Evolutionary conservation across 2,888 invertebrate species (phyloP).

Genomic region (Catocala fraxini): DNA sequence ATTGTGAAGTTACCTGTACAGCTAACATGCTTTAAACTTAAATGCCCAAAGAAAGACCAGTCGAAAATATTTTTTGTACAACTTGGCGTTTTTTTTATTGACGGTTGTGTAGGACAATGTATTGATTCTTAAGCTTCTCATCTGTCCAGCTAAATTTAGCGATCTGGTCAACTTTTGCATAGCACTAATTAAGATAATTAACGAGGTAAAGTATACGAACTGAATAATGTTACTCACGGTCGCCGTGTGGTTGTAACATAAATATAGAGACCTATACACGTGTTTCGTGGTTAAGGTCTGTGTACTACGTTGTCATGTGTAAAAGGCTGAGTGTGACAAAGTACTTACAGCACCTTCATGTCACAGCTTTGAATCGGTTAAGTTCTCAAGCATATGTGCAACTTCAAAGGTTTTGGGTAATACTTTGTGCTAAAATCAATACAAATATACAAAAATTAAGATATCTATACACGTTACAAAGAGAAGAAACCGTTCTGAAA

Average conservation of each 20-base stretch:
- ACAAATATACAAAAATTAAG: too few species aligned
- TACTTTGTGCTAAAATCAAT: too few species aligned
- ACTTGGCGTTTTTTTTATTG: too few species aligned
- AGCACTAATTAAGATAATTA: not conserved
- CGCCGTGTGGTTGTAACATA: not conserved
- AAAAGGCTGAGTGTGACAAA: not conserved
- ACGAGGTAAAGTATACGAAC: not conserved
- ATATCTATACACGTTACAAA: too few species aligned
- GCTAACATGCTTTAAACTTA: too few species aligned
- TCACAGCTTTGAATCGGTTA: not conserved
- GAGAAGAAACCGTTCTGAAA: too few species aligned
- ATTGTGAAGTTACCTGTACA: too few species aligned
- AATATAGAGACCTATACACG: not conserved
- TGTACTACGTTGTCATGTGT: constrained; percentile 1
- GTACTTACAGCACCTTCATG: too few species aligned
- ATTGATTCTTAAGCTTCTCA: constrained; percentile 8
- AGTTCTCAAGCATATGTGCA: not conserved
- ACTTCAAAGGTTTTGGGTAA: too few species aligned
- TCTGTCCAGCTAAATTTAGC: constrained; percentile 1
- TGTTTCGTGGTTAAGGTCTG: not conserved
- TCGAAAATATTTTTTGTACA: too few species aligned
- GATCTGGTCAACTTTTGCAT: not conserved
- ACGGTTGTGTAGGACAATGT: not conserved
- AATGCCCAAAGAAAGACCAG: too few species aligned
- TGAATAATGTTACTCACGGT: not conserved